phyloP scores from a whole-genome alignment of 2,797 vertebrate species.

The Rhadinocentrus ornatus region DNA sequence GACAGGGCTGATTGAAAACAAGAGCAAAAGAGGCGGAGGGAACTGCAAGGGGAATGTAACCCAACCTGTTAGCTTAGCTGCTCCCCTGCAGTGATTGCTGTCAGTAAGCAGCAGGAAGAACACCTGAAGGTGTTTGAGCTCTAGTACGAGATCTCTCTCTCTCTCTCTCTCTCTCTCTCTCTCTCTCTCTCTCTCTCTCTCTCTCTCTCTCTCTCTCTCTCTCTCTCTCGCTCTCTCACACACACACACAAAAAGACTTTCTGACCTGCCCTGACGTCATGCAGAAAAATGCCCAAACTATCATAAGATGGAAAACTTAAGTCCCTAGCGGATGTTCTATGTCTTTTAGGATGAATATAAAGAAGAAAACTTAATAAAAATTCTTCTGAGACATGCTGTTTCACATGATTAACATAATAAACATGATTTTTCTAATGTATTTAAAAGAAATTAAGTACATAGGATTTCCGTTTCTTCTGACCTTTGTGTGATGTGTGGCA shows the following conservation, averaged over 20 bases:
- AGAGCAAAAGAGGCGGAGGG: conserved; percentile 54
- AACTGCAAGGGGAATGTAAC: conserved; percentile 76
- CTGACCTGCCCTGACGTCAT: conserved; percentile 11
- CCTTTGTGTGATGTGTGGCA: not conserved
- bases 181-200: no score
- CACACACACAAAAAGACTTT: not conserved
- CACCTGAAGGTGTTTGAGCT: conserved; percentile 48
- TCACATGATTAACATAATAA: not conserved
- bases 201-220: not conserved
- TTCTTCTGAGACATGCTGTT: not conserved
- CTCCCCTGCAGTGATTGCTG: conserved; percentile 49
- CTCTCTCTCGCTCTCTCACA: not conserved
- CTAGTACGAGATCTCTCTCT: conserved; percentile 1
- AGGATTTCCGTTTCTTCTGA: not conserved
- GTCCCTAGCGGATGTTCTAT: not conserved
- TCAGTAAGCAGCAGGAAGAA: conserved; percentile 49
- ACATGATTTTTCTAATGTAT: not conserved
- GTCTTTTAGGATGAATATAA: not conserved
- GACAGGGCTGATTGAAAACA: conserved; percentile 76
- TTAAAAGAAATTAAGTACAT: not conserved
- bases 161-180: not conserved
- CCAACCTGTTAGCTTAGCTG: conserved; percentile 76
- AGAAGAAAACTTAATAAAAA: not conserved
- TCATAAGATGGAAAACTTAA: not conserved
- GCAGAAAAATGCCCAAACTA: conserved; percentile 2